Conservation (phyloP, 1,140 invertebrate species). For the Marisa cornuarietis region DNA sequence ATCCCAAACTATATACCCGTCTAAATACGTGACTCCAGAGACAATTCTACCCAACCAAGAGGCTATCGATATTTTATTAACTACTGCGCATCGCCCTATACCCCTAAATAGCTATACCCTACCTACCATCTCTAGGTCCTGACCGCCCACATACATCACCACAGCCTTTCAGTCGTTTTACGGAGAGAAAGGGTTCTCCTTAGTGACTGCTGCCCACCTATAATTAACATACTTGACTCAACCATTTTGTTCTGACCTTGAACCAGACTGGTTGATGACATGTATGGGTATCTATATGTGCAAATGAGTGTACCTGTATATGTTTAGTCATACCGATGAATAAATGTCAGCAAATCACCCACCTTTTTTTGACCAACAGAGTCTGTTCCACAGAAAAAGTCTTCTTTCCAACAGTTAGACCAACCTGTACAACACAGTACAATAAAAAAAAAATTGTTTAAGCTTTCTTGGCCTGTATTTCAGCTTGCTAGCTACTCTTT, state of each 20-base stretch:
- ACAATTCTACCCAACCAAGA: no score
- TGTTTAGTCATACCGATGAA: neutral
- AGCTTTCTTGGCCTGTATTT: no score
- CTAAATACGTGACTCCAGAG: no score
- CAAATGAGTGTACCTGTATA: neutral
- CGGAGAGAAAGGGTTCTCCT: neutral
- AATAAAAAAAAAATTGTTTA: no score
- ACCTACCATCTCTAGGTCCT: no score
- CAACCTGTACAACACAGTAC: slow-evolving; percentile 55
- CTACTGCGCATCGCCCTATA: no score
- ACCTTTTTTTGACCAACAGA: slow-evolving; percentile 76
- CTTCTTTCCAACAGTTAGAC: slow-evolving; percentile 77
- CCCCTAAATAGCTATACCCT: no score
- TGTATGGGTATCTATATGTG: neutral
- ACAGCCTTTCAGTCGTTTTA: neutral
- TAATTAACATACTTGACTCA: neutral
- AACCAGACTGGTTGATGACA: neutral
- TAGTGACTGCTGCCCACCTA: no score
- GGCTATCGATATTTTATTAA: no score
- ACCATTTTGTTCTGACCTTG: neutral
- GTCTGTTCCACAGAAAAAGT: slow-evolving; percentile 81
- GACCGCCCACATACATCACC: no score
- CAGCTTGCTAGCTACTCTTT: no score
- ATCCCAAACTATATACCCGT: no score
- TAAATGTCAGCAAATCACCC: slow-evolving; percentile 13